Evolutionary conservation across 2,113 vertebrate species (phyloP).

Genomic region (Sinocyclocheilus rhinocerous): DNA sequence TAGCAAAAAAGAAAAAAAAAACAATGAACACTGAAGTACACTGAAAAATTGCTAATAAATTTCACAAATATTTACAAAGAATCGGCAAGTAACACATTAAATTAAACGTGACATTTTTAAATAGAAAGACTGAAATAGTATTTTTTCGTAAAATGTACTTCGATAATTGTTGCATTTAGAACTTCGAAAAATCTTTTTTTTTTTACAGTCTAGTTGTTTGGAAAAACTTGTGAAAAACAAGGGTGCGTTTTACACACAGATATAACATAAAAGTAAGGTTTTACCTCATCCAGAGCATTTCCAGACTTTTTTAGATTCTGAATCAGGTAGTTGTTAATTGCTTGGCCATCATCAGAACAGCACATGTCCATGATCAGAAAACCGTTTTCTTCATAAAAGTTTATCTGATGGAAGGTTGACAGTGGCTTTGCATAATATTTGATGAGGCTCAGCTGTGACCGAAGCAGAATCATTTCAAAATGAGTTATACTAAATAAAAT

Average conservation of each 20-base stretch:
- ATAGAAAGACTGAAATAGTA: neutral
- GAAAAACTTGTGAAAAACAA: neutral
- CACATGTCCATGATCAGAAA: constrained; percentile 87
- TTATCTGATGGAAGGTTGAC: constrained; percentile 88
- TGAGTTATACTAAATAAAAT: neutral
- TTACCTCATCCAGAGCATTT: constrained; percentile 84
- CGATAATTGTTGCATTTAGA: neutral
- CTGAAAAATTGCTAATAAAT: too few species aligned
- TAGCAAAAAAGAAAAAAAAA: constrained; percentile 53
- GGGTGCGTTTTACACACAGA: neutral
- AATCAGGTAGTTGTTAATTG: constrained; percentile 75
- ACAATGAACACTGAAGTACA: neutral
- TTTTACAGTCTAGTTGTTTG: neutral
- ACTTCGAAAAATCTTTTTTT: neutral
- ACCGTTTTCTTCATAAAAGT: constrained; percentile 85
- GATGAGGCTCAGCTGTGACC: constrained; percentile 73
- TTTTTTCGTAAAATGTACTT: neutral
- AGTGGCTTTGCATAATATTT: constrained; percentile 77
- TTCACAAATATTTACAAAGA: too few species aligned
- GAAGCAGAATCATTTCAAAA: neutral
- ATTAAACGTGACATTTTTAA: too few species aligned
- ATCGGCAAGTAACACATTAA: neutral
- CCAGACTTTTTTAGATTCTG: constrained; percentile 86
- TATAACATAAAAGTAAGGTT: neutral
- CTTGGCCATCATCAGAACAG: constrained; percentile 80